Conservation (phyloP, 2,888 invertebrate genomes). For the Clunio marinus region DNA sequence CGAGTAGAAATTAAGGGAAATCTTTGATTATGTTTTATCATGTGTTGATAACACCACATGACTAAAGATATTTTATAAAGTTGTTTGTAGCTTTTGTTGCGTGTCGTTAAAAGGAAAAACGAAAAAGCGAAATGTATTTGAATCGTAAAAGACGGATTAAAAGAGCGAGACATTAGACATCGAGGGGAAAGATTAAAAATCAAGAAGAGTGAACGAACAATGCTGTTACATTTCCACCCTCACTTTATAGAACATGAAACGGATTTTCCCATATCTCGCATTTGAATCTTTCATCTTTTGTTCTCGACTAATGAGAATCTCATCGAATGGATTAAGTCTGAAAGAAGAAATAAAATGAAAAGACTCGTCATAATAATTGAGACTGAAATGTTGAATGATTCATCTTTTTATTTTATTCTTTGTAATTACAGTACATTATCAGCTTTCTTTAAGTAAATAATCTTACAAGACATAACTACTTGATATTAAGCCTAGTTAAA, state of each 20-base stretch:
- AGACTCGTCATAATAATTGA: background rate
- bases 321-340: no score
- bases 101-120: background rate
- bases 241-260: background rate
- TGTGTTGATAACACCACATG: background rate
- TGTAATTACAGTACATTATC: slow-evolving; percentile 1
- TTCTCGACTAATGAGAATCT: no score
- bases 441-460: background rate
- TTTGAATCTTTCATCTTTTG: slow-evolving; percentile 5
- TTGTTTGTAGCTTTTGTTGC: background rate
- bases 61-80: background rate
- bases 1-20: slow-evolving; percentile 9
- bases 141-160: background rate
- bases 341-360: no score
- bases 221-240: background rate
- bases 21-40: slow-evolving; percentile 5
- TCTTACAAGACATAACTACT: background rate
- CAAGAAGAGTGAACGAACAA: background rate
- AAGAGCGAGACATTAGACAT: background rate
- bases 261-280: background rate
- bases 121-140: background rate
- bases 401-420: background rate
- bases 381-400: background rate
- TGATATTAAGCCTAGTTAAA: slow-evolving; percentile 7
- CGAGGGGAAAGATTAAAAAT: background rate